Evolutionary conservation across 2,888 invertebrate species (phyloP).

Genomic region (Ophion obscuratus): DNA sequence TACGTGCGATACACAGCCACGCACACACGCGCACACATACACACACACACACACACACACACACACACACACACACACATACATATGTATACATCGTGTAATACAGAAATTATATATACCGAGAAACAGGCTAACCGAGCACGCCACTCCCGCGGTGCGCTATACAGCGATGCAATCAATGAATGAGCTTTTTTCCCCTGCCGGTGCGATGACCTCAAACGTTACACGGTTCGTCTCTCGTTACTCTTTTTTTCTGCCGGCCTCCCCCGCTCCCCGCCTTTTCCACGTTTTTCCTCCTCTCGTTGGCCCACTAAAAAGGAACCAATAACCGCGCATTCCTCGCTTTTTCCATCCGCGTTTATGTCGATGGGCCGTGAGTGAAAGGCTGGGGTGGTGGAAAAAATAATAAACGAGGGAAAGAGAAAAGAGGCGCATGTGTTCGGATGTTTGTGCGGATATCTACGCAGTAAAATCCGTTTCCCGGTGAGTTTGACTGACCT

Average conservation of each 20-base stretch:
- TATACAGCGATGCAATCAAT: slow-evolving; percentile 78
- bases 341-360: slow-evolving; percentile 10
- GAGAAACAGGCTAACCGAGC: slow-evolving; percentile 61
- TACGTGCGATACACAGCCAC: too few species aligned
- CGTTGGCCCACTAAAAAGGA: slow-evolving; percentile 35
- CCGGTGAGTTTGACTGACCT: slow-evolving; percentile 63
- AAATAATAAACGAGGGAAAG: slow-evolving; percentile 26
- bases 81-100: slow-evolving; percentile 2
- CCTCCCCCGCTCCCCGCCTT: slow-evolving; percentile 22
- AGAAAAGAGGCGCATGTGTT: slow-evolving; percentile 27
- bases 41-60: too few species aligned
- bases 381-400: too few species aligned
- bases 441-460: slow-evolving; percentile 23
- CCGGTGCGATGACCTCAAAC: slow-evolving; percentile 59
- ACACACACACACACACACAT: too few species aligned
- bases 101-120: slow-evolving; percentile 22
- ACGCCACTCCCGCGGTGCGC: slow-evolving; percentile 57
- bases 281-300: slow-evolving; percentile 18
- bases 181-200: slow-evolving; percentile 76
- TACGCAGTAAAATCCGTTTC: slow-evolving; percentile 61
- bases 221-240: slow-evolving; percentile 52
- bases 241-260: slow-evolving; percentile 40
- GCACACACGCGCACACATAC: too few species aligned
- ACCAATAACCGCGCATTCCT: slow-evolving; percentile 18
- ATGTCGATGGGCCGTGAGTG: slow-evolving; percentile 19